phyloP scores from a whole-genome alignment of 2,797 vertebrate species.

The Pampus argenteus region DNA sequence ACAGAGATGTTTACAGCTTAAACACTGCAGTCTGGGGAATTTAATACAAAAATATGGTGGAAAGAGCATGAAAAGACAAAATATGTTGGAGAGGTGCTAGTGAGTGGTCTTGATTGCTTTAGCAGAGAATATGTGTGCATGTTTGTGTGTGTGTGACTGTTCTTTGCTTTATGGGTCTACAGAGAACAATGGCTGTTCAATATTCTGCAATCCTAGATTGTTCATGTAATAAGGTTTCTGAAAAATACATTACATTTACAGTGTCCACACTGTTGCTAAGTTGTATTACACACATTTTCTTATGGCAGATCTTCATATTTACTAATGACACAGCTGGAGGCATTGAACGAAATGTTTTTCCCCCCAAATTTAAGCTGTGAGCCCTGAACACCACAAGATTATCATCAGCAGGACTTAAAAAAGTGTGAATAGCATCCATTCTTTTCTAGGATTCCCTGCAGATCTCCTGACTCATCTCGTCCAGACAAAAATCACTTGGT shows the following conservation, averaged over 20 bases:
- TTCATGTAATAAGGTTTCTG: constrained; percentile 48
- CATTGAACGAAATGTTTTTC: constrained; percentile 2
- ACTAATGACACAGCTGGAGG: neutral
- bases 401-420: constrained; percentile 34
- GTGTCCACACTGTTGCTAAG: constrained; percentile 17
- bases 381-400: constrained; percentile 15
- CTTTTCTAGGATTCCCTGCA: constrained; percentile 29
- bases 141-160: constrained; percentile 10
- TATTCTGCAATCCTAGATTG: constrained; percentile 49
- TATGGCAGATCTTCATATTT: constrained; percentile 9
- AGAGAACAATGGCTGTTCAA: constrained; percentile 71
- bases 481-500: constrained; percentile 6
- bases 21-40: constrained; percentile 63
- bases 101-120: constrained; percentile 80
- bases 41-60: constrained; percentile 68
- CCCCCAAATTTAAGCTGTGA: constrained; percentile 18
- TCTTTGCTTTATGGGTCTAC: constrained; percentile 56
- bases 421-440: constrained; percentile 32
- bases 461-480: constrained; percentile 44
- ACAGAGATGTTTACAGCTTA: constrained; percentile 75
- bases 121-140: constrained; percentile 60
- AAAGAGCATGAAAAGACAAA: constrained; percentile 71
- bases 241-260: constrained; percentile 56
- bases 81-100: constrained; percentile 68
- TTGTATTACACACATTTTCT: constrained; percentile 9